A percentile compares a stretch with the other conserved stretches of the same genome.
Conservation (phyloP, 2,797 vertebrate genomes). For the Siniperca scherzeri region DNA sequence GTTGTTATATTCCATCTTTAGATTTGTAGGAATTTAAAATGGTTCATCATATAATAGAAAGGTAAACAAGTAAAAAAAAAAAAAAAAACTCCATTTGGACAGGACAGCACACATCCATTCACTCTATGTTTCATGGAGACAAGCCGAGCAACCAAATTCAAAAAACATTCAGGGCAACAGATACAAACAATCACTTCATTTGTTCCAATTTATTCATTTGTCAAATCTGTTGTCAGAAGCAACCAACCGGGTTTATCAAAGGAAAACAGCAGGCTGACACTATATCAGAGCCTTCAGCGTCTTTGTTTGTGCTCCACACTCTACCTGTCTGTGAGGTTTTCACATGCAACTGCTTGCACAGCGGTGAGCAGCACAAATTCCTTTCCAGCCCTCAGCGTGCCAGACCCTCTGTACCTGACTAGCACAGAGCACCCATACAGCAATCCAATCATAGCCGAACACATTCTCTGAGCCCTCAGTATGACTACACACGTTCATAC, state of each 20-base stretch:
- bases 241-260: conserved; percentile 52
- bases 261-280: conserved; percentile 45
- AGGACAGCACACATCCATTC: conserved; percentile 16
- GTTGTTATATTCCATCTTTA: conserved; percentile 11
- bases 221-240: conserved; percentile 32
- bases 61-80: conserved; percentile 6
- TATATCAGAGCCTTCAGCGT: conserved; percentile 40
- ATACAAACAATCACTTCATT: conserved; percentile 28
- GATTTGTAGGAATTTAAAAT: neutral
- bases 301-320: conserved; percentile 67
- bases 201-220: conserved; percentile 36
- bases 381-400: conserved; percentile 77
- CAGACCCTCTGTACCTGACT: conserved; percentile 70
- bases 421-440: conserved; percentile 53
- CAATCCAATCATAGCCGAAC: conserved; percentile 38
- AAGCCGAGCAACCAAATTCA: neutral
- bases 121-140: conserved; percentile 8
- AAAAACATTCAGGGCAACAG: conserved; percentile 17
- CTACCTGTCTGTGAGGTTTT: conserved; percentile 72
- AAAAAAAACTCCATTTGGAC: neutral
- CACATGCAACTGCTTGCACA: conserved; percentile 82
- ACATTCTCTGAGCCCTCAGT: conserved; percentile 33
- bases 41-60: conserved; percentile 7
- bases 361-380: conserved; percentile 76
- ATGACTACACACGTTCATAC: conserved; percentile 75